Evolutionary conservation across 1,140 invertebrate genomes (phyloP).

Genomic region (Melitaea cinxia): DNA sequence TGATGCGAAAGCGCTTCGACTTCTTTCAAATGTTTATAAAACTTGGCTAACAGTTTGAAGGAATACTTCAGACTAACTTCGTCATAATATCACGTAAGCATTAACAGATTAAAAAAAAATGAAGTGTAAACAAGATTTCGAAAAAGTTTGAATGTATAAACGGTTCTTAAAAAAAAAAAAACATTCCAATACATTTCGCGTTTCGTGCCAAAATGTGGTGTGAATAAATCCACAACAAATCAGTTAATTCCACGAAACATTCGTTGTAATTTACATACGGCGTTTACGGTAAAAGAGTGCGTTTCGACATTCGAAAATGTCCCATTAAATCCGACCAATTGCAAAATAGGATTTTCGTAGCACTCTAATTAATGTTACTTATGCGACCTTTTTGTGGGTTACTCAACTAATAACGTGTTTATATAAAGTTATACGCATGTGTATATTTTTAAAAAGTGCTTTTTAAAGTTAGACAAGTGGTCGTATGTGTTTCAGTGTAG

Average conservation of each 20-base stretch:
- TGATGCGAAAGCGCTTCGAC: conserved; percentile 11
- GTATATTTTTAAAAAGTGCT: neutral
- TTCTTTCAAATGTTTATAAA: conserved; percentile 9
- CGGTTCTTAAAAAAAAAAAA: conserved; percentile 32
- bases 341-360: conserved; percentile 26
- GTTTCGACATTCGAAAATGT: conserved; percentile 35
- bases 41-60: neutral
- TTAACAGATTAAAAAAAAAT: conserved; percentile 2
- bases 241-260: conserved; percentile 45
- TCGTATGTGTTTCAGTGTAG: too few relatives aligned
- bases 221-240: conserved; percentile 44
- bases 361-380: conserved; percentile 8
- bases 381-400: neutral
- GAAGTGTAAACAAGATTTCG: neutral
- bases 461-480: too few relatives aligned
- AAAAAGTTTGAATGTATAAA: conserved; percentile 6
- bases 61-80: conserved; percentile 1
- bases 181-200: conserved; percentile 17
- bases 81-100: neutral
- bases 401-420: neutral
- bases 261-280: conserved; percentile 43
- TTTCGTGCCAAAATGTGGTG: conserved; percentile 38
- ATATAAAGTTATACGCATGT: neutral
- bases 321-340: conserved; percentile 37
- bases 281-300: conserved; percentile 38